Evolutionary conservation across 2,113 vertebrate species (phyloP).

Genomic region (Prionailurus viverrinus): DNA sequence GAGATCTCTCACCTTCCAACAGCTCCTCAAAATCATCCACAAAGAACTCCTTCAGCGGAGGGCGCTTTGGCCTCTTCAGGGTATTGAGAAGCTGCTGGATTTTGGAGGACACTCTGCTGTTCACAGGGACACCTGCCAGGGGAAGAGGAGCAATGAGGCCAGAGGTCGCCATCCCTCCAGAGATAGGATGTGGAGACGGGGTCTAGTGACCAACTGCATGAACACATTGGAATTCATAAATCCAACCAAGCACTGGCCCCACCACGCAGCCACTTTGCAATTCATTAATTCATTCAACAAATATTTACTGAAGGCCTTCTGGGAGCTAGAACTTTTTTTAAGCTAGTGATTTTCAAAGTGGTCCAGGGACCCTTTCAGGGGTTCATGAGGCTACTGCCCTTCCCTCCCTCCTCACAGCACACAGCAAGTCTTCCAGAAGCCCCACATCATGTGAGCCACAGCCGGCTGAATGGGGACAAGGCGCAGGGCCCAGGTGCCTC

Average conservation of each 20-base stretch:
- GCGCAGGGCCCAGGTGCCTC: neutral
- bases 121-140: slow-evolving; percentile 94
- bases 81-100: slow-evolving; percentile 99
- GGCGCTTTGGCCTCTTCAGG: slow-evolving; percentile 97
- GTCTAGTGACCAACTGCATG: rapidly evolving
- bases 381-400: neutral
- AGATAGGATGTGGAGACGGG: neutral
- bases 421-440: neutral
- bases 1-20: slow-evolving; percentile 91
- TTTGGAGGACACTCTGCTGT: slow-evolving; percentile 97
- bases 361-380: neutral
- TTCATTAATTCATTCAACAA: neutral
- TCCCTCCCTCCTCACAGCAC: neutral
- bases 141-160: neutral
- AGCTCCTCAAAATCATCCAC: slow-evolving; percentile 97
- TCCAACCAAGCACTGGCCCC: neutral
- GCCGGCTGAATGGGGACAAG: no score
- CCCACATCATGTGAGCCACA: neutral
- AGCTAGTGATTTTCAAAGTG: neutral
- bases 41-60: slow-evolving; percentile 96
- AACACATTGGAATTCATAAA: rapidly evolving
- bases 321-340: neutral
- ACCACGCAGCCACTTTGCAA: neutral
- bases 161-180: rapidly evolving
- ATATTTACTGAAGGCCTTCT: neutral